These are phyloP conservation scores for Drosophila barbarae DNA, from an alignment of 2,888 invertebrate genomes.

Conservation along the genomic window DNA sequence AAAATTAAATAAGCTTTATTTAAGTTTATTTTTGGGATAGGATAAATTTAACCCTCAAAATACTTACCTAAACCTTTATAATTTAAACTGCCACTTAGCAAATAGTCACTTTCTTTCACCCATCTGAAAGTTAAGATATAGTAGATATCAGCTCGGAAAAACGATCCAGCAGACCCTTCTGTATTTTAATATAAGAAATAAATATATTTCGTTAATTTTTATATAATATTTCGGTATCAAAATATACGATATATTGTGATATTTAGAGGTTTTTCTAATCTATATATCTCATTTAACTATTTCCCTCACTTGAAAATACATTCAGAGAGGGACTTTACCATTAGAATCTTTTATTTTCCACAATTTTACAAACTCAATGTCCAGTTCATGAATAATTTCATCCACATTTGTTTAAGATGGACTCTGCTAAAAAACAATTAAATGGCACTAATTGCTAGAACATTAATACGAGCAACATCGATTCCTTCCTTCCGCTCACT, in stretches of 20 bases:
- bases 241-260: too few species aligned
- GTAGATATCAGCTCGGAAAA: too few species aligned
- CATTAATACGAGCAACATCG: slow-evolving; percentile 68
- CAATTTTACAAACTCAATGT: slow-evolving; percentile 8
- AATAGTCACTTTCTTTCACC: too few species aligned
- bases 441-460: slow-evolving; percentile 64
- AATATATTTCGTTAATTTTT: too few species aligned
- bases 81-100: neutral
- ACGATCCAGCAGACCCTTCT: too few species aligned
- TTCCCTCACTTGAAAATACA: too few species aligned
- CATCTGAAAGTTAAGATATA: too few species aligned
- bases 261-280: too few species aligned
- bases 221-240: too few species aligned
- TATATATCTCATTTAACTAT: neutral
- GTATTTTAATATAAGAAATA: too few species aligned
- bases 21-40: neutral
- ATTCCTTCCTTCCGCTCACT: slow-evolving; percentile 34
- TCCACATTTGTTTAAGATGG: slow-evolving; percentile 55
- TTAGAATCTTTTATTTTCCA: too few species aligned
- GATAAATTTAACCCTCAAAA: neutral
- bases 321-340: too few species aligned
- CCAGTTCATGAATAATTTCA: slow-evolving; percentile 57
- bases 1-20: neutral
- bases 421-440: slow-evolving; percentile 66
- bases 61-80: neutral